A percentile compares a stretch with the other conserved stretches of the same genome.
Conservation (phyloP, 2,113 vertebrate species). For the Solenodon paradoxus region DNA sequence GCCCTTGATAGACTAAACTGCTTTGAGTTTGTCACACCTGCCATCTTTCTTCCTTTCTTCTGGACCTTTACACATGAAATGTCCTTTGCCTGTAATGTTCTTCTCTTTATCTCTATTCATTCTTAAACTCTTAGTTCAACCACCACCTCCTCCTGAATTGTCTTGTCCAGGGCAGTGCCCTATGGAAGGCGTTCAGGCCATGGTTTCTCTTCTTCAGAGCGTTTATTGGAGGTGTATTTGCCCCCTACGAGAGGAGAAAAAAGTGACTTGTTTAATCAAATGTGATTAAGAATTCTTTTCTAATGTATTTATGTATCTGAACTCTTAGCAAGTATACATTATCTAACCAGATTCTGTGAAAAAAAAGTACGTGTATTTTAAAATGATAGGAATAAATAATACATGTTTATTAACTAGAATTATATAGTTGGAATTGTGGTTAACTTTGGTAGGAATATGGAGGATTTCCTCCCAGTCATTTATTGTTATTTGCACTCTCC, state of each 20-base stretch:
- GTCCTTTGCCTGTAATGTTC: not conserved
- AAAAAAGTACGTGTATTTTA: not conserved
- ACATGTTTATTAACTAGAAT: too few species aligned
- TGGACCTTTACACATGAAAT: not conserved
- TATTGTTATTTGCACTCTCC: not conserved
- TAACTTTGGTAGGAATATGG: not conserved
- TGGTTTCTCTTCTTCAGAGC: not conserved
- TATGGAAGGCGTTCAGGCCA: not conserved
- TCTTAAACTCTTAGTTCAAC: not conserved
- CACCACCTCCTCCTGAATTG: not conserved
- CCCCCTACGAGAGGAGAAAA: not conserved
- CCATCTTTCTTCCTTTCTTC: not conserved
- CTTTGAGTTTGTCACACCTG: not conserved
- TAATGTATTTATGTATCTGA: not conserved
- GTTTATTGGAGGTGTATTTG: not conserved
- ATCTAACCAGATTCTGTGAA: not conserved
- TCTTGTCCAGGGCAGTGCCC: not conserved
- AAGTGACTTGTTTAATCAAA: not conserved
- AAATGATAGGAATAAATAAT: slow-evolving; percentile 21
- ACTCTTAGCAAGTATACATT: not conserved
- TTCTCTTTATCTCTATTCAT: not conserved
- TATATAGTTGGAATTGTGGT: too few species aligned
- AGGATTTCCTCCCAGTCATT: not conserved
- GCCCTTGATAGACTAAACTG: not conserved
- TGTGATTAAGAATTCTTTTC: not conserved